Evolutionary conservation across 2,113 vertebrate species (phyloP).

Genomic region (Alosa alosa): DNA sequence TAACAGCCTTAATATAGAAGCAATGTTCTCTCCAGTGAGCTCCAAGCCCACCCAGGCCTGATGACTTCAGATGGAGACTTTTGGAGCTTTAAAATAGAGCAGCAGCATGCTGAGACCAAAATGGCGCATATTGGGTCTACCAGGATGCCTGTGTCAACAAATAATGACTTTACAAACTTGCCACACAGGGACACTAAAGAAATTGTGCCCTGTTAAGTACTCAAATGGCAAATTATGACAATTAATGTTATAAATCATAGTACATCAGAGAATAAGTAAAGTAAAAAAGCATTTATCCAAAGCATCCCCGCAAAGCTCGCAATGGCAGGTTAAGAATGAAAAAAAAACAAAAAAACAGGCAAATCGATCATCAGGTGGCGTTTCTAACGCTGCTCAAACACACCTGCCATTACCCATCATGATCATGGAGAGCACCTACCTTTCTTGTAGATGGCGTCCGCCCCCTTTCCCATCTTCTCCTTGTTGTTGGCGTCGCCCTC

Average conservation of each 20-base stretch:
- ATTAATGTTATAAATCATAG: not conserved
- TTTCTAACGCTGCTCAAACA: no score
- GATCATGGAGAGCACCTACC: constrained; percentile 64
- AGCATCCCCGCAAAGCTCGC: no score
- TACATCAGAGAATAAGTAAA: not conserved
- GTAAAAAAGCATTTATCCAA: no score
- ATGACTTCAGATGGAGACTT: not conserved
- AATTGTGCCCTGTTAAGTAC: no score
- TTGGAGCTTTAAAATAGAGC: not conserved
- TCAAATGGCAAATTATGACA: not conserved
- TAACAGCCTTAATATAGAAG: not conserved
- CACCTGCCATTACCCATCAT: not conserved
- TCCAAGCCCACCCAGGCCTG: not conserved
- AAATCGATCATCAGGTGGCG: no score
- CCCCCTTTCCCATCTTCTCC: constrained; percentile 96
- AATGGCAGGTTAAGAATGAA: not conserved
- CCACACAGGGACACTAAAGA: not conserved
- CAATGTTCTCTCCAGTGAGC: not conserved
- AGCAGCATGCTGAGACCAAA: not conserved
- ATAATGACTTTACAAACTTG: not conserved
- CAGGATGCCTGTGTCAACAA: not conserved
- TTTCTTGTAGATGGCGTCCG: constrained; percentile 93
- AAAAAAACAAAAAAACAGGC: no score
- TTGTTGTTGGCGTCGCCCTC: constrained; percentile 97
- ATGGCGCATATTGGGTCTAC: not conserved